These are phyloP conservation scores for Phycodurus eques DNA, from an alignment of 2,113 vertebrate genomes.

Conservation along the genomic window DNA sequence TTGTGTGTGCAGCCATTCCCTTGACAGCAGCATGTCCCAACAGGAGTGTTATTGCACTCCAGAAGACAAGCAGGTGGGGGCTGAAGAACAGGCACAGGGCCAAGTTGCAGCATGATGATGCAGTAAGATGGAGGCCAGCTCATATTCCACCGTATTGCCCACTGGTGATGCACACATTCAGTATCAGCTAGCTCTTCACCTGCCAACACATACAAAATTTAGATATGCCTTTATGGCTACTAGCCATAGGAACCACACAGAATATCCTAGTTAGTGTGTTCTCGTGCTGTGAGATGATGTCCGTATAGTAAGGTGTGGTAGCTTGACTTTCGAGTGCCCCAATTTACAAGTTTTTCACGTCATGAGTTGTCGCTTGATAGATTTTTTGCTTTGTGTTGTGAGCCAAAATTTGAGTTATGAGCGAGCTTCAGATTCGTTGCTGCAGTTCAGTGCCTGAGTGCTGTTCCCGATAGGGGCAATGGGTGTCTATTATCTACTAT, in stretches of 20 bases:
- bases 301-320: constrained; percentile 8
- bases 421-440: not conserved
- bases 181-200: constrained; percentile 30
- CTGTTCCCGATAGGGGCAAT: no score
- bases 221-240: not conserved
- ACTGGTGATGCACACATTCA: constrained; percentile 14
- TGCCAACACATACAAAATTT: constrained; percentile 7
- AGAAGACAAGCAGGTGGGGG: constrained; percentile 17
- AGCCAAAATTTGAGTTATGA: not conserved
- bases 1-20: constrained; percentile 7
- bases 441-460: not conserved
- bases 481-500: not conserved
- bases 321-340: not conserved
- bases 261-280: constrained; percentile 10
- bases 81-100: constrained; percentile 27
- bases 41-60: constrained; percentile 32
- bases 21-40: constrained; percentile 23
- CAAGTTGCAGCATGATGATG: constrained; percentile 46
- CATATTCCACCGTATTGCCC: constrained; percentile 33
- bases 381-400: not conserved
- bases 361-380: not conserved
- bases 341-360: not conserved
- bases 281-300: constrained; percentile 33
- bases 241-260: not conserved
- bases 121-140: constrained; percentile 28